Evolutionary conservation across 2,888 invertebrate species (phyloP).

Genomic region (Lasioglossum zephyrum): DNA sequence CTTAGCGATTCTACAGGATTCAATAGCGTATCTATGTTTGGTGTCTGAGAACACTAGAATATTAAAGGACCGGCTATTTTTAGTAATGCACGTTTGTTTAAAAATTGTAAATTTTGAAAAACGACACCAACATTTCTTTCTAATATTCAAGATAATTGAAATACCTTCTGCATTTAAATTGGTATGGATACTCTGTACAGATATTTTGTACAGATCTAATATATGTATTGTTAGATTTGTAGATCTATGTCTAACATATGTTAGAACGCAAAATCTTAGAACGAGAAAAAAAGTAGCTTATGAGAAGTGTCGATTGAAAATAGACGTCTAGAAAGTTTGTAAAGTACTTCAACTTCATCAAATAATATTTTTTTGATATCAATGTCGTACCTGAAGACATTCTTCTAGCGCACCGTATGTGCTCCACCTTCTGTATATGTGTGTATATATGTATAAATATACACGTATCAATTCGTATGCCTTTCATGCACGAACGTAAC

Average conservation of each 20-base stretch:
- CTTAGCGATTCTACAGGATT: not conserved
- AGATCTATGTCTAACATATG: too few relatives aligned
- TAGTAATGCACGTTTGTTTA: not conserved
- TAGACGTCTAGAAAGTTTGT: not conserved
- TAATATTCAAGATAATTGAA: not conserved
- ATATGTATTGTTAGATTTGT: too few relatives aligned
- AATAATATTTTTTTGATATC: slow-evolving; percentile 8
- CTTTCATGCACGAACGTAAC: slow-evolving; percentile 35
- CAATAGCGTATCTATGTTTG: not conserved
- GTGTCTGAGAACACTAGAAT: not conserved
- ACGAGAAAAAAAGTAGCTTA: not conserved
- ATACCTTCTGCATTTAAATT: not conserved
- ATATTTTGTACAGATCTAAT: not conserved
- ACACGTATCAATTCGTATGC: slow-evolving; percentile 2
- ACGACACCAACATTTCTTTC: not conserved
- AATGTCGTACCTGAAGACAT: not conserved
- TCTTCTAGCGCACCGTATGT: not conserved
- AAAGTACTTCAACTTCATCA: slow-evolving; percentile 1
- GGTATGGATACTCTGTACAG: not conserved
- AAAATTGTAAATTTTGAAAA: not conserved
- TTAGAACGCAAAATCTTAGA: not conserved
- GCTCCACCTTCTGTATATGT: slow-evolving; percentile 4
- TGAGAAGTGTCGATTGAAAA: not conserved
- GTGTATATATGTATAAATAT: slow-evolving; percentile 12
- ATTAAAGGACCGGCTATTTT: not conserved